Evolutionary conservation across 35 echinoderm and acorn worm genomes (phyloP).

Genomic region (Heliocidaris erythrogramma): DNA sequence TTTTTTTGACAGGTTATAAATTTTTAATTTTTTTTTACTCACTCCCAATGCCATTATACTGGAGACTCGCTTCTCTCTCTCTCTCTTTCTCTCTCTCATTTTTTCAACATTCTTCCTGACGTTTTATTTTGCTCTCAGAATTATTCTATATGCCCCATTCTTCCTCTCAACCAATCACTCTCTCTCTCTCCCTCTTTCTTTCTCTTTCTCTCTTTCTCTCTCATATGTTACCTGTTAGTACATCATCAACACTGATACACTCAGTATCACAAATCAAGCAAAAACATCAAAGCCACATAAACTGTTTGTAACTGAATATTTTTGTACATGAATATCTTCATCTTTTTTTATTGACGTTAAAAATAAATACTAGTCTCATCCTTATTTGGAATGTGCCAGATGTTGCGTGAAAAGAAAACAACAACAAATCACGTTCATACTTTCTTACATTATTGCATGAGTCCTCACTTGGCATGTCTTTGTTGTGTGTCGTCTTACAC

Average conservation of each 20-base stretch:
- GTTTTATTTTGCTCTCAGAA: no score
- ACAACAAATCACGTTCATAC: background rate
- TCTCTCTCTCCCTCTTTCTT: background rate
- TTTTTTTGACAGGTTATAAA: no score
- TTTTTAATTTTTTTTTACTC: no score
- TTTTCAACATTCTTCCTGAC: no score
- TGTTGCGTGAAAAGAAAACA: background rate
- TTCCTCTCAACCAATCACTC: background rate
- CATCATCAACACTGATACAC: background rate
- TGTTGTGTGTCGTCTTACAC: no score
- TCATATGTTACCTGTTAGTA: background rate
- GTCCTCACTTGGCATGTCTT: background rate
- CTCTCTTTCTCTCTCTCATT: no score
- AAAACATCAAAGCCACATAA: background rate
- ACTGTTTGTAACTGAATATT: background rate
- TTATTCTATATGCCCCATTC: no score
- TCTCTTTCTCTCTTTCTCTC: background rate
- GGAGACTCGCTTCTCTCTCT: no score
- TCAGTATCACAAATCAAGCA: background rate
- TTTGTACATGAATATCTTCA: conserved; percentile 3
- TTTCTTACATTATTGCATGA: background rate
- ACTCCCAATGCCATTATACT: no score
- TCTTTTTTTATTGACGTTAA: background rate
- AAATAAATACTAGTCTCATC: background rate
- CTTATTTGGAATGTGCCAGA: background rate